A percentile compares a stretch with the other conserved stretches of the same genome.
phyloP scores from a whole-genome alignment of 2,113 vertebrate species.

The Protomyctophum bolini region DNA sequence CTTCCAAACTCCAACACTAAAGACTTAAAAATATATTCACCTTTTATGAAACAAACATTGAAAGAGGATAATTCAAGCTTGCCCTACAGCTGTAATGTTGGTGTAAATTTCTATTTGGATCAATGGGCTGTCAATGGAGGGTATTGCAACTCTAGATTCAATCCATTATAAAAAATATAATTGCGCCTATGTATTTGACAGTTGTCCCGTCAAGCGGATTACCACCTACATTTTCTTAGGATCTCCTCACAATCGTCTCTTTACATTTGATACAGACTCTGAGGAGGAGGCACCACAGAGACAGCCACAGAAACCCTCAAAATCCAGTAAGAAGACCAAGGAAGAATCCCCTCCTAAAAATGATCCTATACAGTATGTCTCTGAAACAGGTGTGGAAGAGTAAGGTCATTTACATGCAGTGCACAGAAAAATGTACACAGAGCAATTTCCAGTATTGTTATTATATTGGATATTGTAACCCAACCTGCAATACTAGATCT shows the following conservation, averaged over 20 bases:
- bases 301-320: constrained; percentile 79
- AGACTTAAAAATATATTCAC: no score
- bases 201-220: neutral
- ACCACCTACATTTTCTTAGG: neutral
- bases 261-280: constrained; percentile 76
- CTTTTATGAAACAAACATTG: no score
- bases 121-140: no score
- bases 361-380: constrained; percentile 89
- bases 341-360: constrained; percentile 71
- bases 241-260: neutral
- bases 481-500: neutral
- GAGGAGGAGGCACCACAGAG: constrained; percentile 81
- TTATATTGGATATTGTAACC: no score
- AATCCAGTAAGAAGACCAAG: constrained; percentile 64
- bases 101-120: no score
- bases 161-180: no score
- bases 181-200: neutral
- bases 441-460: no score
- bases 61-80: no score
- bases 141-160: no score
- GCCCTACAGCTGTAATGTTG: no score
- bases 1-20: no score
- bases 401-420: neutral
- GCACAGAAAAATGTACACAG: no score
- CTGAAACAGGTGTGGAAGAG: constrained; percentile 89